Conservation (phyloP, 2,797 vertebrate species). For the Protonibea diacanthus region DNA sequence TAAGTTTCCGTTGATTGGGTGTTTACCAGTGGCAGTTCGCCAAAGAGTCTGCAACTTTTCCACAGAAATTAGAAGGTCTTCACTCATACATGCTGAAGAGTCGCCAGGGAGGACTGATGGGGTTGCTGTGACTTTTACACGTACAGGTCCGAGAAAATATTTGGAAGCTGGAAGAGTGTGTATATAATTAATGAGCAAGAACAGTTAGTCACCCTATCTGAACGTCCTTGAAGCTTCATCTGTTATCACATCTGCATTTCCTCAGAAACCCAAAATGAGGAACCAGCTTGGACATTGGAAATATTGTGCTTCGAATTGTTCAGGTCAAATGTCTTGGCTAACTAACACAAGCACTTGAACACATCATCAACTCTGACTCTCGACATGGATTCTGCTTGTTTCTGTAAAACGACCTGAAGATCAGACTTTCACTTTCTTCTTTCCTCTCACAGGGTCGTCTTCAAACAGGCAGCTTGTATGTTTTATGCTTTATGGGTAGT, state of each 20-base stretch:
- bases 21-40: no score
- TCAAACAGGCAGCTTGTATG: slow-evolving; percentile 23
- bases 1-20: no score
- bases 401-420: background rate
- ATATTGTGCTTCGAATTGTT: background rate
- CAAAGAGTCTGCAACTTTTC: no score
- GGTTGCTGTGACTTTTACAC: no score
- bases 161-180: no score
- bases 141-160: no score
- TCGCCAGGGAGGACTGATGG: no score
- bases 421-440: background rate
- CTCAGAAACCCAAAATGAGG: background rate
- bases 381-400: background rate
- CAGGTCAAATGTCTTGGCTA: background rate
- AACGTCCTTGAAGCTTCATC: background rate
- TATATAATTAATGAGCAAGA: background rate
- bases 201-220: background rate
- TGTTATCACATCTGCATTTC: background rate
- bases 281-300: background rate
- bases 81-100: no score
- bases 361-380: background rate
- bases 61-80: no score
- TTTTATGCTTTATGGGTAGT: background rate
- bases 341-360: background rate
- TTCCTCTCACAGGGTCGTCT: background rate